A percentile compares a stretch with the other conserved stretches of the same genome.
Evolutionary conservation across 2,797 vertebrate genomes (phyloP).

Genomic region (Prionace glauca): DNA sequence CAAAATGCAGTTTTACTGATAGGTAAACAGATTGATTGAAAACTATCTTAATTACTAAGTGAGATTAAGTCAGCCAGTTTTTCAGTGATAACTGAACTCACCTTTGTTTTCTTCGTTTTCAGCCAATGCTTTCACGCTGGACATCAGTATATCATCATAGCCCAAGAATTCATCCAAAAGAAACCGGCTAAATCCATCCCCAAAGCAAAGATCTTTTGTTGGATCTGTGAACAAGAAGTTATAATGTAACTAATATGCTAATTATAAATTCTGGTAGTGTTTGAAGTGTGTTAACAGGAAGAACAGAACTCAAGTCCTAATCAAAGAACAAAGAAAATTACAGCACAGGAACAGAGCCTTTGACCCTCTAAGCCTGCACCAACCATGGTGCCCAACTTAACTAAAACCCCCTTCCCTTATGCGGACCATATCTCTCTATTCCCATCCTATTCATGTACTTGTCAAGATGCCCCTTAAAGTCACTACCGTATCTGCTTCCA

Average conservation of each 20-base stretch:
- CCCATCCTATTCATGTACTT: too few relatives aligned
- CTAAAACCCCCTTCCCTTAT: too few relatives aligned
- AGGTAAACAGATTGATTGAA: not conserved
- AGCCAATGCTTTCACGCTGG: slow-evolving; percentile 90
- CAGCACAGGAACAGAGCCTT: too few relatives aligned
- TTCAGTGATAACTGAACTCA: slow-evolving; percentile 43
- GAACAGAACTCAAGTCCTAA: not conserved
- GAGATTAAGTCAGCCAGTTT: not conserved
- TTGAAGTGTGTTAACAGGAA: not conserved
- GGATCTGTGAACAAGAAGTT: slow-evolving; percentile 58
- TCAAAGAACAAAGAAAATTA: not conserved
- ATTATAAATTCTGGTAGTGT: not conserved
- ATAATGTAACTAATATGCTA: not conserved
- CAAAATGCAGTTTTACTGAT: not conserved
- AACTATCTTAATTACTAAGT: not conserved
- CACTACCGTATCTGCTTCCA: too few relatives aligned
- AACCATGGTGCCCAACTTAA: too few relatives aligned
- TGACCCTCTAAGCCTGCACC: too few relatives aligned
- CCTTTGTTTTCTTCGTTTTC: slow-evolving; percentile 97
- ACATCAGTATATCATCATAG: slow-evolving; percentile 96
- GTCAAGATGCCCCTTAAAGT: too few relatives aligned
- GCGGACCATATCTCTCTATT: too few relatives aligned
- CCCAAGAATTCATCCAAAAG: slow-evolving; percentile 89
- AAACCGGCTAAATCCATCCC: slow-evolving; percentile 92
- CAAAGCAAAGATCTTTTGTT: slow-evolving; percentile 82